phyloP scores from a whole-genome alignment of 2,113 vertebrate species.

The Eira barbara region DNA sequence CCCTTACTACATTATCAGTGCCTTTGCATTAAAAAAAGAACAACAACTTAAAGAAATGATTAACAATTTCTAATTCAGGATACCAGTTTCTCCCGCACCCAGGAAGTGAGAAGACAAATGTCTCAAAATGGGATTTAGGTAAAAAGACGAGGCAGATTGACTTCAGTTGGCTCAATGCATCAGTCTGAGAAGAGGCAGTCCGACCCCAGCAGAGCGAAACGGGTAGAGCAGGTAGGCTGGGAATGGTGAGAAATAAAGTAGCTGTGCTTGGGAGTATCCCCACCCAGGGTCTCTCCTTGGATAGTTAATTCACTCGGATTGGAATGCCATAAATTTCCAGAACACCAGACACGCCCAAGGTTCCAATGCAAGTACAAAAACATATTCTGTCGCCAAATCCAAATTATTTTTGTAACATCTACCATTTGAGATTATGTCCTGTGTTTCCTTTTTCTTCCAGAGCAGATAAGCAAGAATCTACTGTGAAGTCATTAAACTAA shows the following conservation, averaged over 20 bases:
- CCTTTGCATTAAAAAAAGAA: neutral
- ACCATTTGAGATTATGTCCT: slow-evolving; percentile 24
- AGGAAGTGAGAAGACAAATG: neutral
- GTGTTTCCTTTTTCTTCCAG: slow-evolving; percentile 2
- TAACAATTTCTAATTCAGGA: neutral
- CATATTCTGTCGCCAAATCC: slow-evolving; percentile 62
- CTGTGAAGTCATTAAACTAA: slow-evolving; percentile 48
- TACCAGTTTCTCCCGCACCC: neutral
- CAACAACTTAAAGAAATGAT: neutral
- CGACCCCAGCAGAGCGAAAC: neutral
- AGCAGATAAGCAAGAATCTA: slow-evolving; percentile 48
- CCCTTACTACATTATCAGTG: neutral
- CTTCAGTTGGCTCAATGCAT: neutral
- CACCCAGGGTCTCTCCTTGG: slow-evolving; percentile 27
- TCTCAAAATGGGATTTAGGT: neutral
- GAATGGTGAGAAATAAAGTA: neutral
- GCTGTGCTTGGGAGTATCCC: neutral
- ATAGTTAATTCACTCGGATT: slow-evolving; percentile 32
- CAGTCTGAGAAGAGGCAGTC: neutral
- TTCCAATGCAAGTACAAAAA: slow-evolving; percentile 68
- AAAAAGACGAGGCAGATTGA: neutral
- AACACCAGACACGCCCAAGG: slow-evolving; percentile 62
- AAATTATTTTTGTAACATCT: slow-evolving; percentile 68
- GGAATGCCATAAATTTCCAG: slow-evolving; percentile 69
- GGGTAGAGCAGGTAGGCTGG: neutral